Evolutionary conservation across 1,140 invertebrate genomes (phyloP).

Genomic region (Drosophila mauritiana): DNA sequence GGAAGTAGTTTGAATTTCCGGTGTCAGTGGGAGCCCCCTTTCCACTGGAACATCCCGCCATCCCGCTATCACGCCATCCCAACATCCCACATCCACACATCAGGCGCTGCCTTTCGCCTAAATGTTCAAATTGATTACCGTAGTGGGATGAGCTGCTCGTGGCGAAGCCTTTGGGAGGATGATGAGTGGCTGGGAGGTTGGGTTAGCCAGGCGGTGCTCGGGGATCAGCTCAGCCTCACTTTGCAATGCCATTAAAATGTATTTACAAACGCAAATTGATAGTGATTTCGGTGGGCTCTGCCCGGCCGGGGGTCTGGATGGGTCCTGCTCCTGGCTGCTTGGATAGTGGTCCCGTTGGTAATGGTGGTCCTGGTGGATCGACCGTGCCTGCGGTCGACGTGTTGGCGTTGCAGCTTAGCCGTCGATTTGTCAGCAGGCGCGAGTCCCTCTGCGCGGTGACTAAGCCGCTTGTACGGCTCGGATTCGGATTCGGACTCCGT

Average conservation of each 20-base stretch:
- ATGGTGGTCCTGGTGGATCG: neutral
- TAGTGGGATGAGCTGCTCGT: constrained; percentile 1
- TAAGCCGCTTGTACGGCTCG: constrained; percentile 9
- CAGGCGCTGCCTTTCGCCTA: constrained; percentile 13
- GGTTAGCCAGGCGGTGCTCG: neutral
- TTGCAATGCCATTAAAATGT: constrained; percentile 83
- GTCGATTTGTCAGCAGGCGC: constrained; percentile 47
- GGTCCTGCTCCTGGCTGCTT: constrained; percentile 1
- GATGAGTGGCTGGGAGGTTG: neutral
- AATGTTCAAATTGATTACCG: constrained; percentile 80
- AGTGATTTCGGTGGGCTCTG: constrained; percentile 61
- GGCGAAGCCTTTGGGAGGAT: neutral
- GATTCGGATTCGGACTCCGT: neutral
- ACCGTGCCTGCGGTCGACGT: constrained; percentile 35
- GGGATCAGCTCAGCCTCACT: constrained; percentile 64
- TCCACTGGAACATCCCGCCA: neutral
- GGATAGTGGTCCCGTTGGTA: neutral
- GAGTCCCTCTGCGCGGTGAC: constrained; percentile 5
- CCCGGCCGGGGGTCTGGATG: constrained; percentile 13
- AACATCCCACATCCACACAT: neutral
- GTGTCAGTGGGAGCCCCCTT: constrained; percentile 59
- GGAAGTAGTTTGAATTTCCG: constrained; percentile 83
- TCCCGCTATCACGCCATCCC: neutral
- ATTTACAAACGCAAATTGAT: constrained; percentile 83
- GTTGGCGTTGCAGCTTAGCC: constrained; percentile 72